phyloP scores from a whole-genome alignment of 2,113 vertebrate genomes.

The Tiliqua scincoides region DNA sequence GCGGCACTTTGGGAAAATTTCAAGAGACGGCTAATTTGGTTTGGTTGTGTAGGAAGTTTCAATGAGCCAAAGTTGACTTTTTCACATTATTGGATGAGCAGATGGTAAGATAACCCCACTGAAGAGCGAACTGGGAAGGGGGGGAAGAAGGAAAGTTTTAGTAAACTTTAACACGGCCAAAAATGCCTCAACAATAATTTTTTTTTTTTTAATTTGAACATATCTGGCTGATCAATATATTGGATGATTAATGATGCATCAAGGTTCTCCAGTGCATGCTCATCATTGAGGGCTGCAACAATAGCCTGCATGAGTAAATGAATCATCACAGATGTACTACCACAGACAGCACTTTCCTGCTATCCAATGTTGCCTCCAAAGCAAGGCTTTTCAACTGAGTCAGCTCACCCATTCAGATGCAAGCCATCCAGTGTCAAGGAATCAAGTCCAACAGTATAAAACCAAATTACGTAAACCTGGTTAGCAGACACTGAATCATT shows the following conservation, averaged over 20 bases:
- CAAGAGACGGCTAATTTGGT: slow-evolving; percentile 1
- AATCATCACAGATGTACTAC: neutral
- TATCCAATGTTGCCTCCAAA: neutral
- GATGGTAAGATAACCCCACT: neutral
- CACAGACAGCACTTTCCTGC: neutral
- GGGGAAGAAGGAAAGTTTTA: neutral
- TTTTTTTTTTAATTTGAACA: neutral
- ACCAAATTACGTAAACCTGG: neutral
- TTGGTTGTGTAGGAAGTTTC: neutral
- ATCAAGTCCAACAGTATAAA: neutral
- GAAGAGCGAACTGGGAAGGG: neutral
- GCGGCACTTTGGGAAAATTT: neutral
- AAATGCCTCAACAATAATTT: neutral
- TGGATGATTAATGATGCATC: neutral
- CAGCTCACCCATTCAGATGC: neutral
- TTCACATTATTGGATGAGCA: neutral
- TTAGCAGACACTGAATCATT: too few relatives aligned
- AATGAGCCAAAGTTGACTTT: neutral
- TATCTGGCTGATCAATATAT: fast-evolving
- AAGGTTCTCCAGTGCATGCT: neutral
- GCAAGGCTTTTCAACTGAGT: neutral
- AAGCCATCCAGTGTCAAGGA: neutral
- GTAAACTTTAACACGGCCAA: neutral
- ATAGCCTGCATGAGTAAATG: neutral
- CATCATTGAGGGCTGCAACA: neutral